A percentile compares a stretch with the other conserved stretches of the same genome.
Conservation (phyloP, 2,113 vertebrate genomes). For the Calonectris borealis region DNA sequence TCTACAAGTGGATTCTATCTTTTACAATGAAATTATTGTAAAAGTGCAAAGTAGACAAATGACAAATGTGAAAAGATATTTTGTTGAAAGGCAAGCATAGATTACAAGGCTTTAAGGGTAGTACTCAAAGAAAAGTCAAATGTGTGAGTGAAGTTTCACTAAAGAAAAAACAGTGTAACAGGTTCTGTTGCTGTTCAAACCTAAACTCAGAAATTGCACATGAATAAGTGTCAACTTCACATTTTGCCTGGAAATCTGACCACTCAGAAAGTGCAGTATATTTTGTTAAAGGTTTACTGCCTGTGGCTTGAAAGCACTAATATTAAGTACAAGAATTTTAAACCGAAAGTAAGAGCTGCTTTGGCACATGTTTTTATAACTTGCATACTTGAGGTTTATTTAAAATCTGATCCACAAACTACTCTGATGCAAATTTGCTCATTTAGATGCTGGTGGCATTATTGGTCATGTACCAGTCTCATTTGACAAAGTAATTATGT, state of each 20-base stretch:
- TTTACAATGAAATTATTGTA: not conserved
- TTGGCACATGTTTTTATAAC: not conserved
- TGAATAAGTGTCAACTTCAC: not conserved
- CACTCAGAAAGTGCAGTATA: not conserved
- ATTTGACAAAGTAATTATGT: not conserved
- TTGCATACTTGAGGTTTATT: conserved; percentile 19
- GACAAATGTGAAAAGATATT: not conserved
- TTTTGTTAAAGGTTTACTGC: conserved; percentile 18
- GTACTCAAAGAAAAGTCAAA: not conserved
- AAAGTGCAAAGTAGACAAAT: not conserved
- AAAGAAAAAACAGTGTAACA: not conserved
- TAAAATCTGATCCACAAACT: conserved; percentile 8
- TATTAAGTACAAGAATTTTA: not conserved
- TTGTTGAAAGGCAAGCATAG: not conserved
- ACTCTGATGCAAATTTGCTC: not conserved
- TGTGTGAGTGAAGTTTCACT: not conserved
- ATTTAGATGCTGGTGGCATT: not conserved
- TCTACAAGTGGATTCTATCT: not conserved
- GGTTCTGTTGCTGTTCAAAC: not conserved
- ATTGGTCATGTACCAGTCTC: not conserved
- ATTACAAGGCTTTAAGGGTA: not conserved
- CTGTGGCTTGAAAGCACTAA: not conserved
- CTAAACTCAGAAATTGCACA: not conserved
- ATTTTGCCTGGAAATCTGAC: conserved; percentile 27
- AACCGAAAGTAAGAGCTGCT: not conserved